Evolutionary conservation across 2,797 vertebrate genomes (phyloP).

Genomic region (Neosilurus hyrtlii): DNA sequence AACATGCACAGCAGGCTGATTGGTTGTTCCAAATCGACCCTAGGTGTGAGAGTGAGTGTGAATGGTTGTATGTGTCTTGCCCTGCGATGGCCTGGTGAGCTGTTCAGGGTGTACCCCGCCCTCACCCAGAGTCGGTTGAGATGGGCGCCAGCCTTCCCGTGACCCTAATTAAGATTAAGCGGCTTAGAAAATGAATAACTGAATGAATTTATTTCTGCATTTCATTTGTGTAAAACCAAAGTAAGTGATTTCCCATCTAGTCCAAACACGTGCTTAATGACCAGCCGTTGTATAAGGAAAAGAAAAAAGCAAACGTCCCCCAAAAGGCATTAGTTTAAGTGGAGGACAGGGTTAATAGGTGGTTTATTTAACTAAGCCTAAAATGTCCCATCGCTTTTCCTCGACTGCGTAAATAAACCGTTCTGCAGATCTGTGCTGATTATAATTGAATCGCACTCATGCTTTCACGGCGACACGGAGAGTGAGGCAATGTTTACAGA

Average conservation of each 20-base stretch:
- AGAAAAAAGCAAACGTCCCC: constrained; percentile 44
- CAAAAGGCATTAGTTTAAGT: constrained; percentile 53
- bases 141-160: no score
- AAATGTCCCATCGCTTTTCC: constrained; percentile 51
- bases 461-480: constrained; percentile 31
- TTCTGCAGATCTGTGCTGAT: constrained; percentile 41
- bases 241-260: background rate
- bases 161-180: no score
- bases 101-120: no score
- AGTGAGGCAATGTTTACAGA: constrained; percentile 52
- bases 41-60: no score
- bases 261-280: constrained; percentile 15
- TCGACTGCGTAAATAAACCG: constrained; percentile 50
- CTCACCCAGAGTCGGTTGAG: no score
- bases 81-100: no score
- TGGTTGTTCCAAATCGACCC: no score
- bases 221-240: background rate
- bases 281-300: constrained; percentile 20
- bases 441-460: constrained; percentile 44
- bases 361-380: constrained; percentile 55
- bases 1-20: no score
- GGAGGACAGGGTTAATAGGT: constrained; percentile 52
- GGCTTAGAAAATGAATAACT: no score
- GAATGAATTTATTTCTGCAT: background rate
- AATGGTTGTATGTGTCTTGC: no score